These are phyloP conservation scores for Apamea anceps DNA, from an alignment of 2,888 invertebrate genomes.

Conservation along the genomic window DNA sequence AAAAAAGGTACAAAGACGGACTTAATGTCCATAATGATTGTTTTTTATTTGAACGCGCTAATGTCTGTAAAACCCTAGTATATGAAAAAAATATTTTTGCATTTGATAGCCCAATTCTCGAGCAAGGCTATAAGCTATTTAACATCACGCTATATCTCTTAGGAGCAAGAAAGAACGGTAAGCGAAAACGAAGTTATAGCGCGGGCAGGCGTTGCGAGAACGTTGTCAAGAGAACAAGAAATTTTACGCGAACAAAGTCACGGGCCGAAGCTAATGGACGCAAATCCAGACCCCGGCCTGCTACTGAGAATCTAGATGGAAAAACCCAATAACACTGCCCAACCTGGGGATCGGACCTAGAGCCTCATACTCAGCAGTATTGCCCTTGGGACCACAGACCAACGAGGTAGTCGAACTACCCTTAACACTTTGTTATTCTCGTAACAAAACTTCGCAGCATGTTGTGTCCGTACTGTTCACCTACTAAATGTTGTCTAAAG, in stretches of 20 bases:
- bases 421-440: neutral
- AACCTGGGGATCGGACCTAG: no score
- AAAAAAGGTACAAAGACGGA: neutral
- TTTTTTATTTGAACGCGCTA: neutral
- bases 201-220: no score
- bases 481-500: constrained; percentile 39
- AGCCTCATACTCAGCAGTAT: no score
- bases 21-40: neutral
- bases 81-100: neutral
- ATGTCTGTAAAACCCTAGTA: neutral
- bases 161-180: neutral
- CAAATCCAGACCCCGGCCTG: no score
- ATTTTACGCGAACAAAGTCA: no score
- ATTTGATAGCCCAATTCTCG: neutral
- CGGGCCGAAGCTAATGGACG: no score
- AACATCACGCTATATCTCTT: neutral
- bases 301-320: no score
- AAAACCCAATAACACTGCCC: no score
- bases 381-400: no score
- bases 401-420: neutral
- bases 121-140: neutral
- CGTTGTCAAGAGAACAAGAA: no score
- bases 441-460: neutral
- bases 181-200: no score
- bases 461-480: neutral